Evolutionary conservation across 2,888 invertebrate genomes (phyloP).

Genomic region (Cheilosia grossa): DNA sequence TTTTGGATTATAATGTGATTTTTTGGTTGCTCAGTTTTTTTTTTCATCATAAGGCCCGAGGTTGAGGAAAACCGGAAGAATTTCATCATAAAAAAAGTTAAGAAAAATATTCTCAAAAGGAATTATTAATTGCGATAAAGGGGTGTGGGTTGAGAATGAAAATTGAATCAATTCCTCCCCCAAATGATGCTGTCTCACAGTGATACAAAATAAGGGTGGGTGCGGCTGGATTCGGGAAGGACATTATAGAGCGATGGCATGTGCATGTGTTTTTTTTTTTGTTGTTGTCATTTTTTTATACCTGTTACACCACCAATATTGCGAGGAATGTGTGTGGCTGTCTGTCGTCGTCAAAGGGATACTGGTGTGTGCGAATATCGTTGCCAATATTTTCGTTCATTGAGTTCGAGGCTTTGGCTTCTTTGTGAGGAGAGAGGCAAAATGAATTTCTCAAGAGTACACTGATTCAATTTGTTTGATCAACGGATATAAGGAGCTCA

Average conservation of each 20-base stretch:
- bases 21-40: slow-evolving; percentile 20
- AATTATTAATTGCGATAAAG: slow-evolving; percentile 58
- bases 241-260: slow-evolving; percentile 45
- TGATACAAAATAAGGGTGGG: slow-evolving; percentile 14
- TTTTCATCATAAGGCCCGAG: background rate
- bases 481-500: slow-evolving; percentile 47
- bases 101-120: slow-evolving; percentile 35
- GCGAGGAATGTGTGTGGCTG: background rate
- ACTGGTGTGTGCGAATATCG: slow-evolving; percentile 23
- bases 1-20: slow-evolving; percentile 18
- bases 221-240: background rate
- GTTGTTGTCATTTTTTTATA: slow-evolving; percentile 16
- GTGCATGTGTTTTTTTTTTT: slow-evolving; percentile 28
- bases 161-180: slow-evolving; percentile 68
- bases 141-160: slow-evolving; percentile 23
- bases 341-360: slow-evolving; percentile 13
- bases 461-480: slow-evolving; percentile 66
- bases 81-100: slow-evolving; percentile 49
- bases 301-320: slow-evolving; percentile 51
- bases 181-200: slow-evolving; percentile 33
- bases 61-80: slow-evolving; percentile 12
- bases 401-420: slow-evolving; percentile 43
- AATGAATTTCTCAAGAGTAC: slow-evolving; percentile 65
- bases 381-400: slow-evolving; percentile 35
- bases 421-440: slow-evolving; percentile 44